phyloP scores from a whole-genome alignment of 2,797 vertebrate species.

The Denticeps clupeoides region DNA sequence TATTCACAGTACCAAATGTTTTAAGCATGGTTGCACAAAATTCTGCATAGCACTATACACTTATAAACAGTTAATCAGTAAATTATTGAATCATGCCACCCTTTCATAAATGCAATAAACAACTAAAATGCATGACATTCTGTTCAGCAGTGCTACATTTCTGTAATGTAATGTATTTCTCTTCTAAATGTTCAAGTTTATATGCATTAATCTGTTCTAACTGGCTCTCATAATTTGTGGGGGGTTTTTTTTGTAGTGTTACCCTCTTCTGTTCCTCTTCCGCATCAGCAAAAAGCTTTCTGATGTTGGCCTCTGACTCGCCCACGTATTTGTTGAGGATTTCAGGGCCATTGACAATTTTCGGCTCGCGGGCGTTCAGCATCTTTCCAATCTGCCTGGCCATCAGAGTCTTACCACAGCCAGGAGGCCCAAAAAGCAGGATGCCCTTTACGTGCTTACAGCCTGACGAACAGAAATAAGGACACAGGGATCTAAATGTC shows the following conservation, averaged over 20 bases:
- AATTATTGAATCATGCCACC: too few relatives aligned
- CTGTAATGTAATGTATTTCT: too few relatives aligned
- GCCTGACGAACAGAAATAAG: slow-evolving; percentile 49
- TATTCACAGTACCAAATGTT: too few relatives aligned
- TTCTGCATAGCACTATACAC: too few relatives aligned
- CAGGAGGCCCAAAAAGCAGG: slow-evolving; percentile 84
- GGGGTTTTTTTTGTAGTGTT: slow-evolving; percentile 23
- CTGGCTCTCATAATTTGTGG: neutral
- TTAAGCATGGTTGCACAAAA: too few relatives aligned
- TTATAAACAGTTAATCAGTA: too few relatives aligned
- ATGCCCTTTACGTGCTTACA: slow-evolving; percentile 98
- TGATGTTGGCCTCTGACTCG: slow-evolving; percentile 93
- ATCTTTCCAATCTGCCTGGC: slow-evolving; percentile 96
- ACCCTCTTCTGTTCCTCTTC: slow-evolving; percentile 96
- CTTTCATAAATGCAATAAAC: too few relatives aligned
- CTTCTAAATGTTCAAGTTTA: too few relatives aligned
- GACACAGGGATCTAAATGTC: too few relatives aligned
- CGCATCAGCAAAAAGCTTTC: slow-evolving; percentile 93
- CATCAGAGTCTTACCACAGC: slow-evolving; percentile 96
- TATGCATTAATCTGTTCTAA: neutral
- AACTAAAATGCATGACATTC: too few relatives aligned
- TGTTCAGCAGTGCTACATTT: too few relatives aligned
- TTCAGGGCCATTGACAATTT: slow-evolving; percentile 92
- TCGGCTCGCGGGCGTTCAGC: slow-evolving; percentile 93
- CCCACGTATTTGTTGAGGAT: slow-evolving; percentile 97